Percentiles rank a stretch among this genome's conserved stretches.
Conservation (phyloP, 2,113 vertebrate genomes). For the Ciconia stormi region DNA sequence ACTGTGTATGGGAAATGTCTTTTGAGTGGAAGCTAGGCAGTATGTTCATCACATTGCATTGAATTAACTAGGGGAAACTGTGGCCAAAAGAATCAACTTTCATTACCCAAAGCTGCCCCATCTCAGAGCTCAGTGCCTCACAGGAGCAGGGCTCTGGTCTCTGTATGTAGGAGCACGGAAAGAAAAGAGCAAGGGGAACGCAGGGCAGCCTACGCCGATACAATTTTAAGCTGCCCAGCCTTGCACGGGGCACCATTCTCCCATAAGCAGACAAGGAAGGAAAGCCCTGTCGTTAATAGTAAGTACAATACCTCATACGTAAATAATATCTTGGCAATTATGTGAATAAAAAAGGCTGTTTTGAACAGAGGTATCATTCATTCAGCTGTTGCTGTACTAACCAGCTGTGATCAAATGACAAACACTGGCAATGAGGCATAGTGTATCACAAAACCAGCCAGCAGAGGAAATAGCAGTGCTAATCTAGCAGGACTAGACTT, state of each 20-base stretch:
- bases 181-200: not conserved
- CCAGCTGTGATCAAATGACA: conserved; percentile 23
- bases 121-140: not conserved
- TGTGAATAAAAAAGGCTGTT: not conserved
- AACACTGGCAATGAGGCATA: not conserved
- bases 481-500: conserved; percentile 22
- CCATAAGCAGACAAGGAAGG: not conserved
- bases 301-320: not conserved
- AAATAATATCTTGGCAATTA: not conserved
- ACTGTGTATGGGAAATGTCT: not conserved
- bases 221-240: not conserved
- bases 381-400: not conserved
- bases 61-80: not conserved
- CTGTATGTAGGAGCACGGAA: not conserved
- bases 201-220: not conserved
- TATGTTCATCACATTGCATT: accelerated
- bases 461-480: conserved; percentile 32
- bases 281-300: not conserved
- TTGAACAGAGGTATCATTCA: conserved; percentile 34
- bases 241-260: accelerated
- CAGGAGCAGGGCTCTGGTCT: not conserved
- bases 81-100: not conserved
- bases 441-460: not conserved
- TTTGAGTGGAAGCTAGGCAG: not conserved
- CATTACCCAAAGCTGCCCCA: not conserved